Percentiles rank a stretch among this genome's conserved stretches.
phyloP scores from a whole-genome alignment of 2,113 vertebrate species.

The Lucifuga dentata region DNA sequence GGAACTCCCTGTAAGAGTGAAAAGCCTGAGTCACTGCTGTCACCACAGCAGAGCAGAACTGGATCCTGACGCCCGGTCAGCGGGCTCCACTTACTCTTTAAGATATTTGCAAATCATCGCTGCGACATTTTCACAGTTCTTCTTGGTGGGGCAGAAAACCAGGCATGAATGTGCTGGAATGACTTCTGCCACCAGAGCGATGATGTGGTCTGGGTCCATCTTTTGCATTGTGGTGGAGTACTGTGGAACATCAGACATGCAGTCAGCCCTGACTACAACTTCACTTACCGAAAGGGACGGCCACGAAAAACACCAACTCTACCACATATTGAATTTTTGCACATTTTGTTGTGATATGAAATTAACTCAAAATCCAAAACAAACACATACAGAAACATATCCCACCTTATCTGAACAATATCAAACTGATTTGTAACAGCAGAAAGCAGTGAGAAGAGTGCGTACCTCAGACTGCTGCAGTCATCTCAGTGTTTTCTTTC shows the following conservation, averaged over 20 bases:
- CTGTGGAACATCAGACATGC: constrained; percentile 30
- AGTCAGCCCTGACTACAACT: not conserved
- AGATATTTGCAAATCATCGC: constrained; percentile 96
- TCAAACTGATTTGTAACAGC: no score
- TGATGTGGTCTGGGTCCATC: constrained; percentile 92
- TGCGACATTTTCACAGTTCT: constrained; percentile 97
- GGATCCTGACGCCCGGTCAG: fast-evolving
- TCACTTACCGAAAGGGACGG: no score
- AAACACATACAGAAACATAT: no score
- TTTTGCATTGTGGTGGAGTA: constrained; percentile 87
- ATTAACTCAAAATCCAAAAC: no score
- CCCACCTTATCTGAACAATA: no score
- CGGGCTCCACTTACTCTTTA: constrained; percentile 85
- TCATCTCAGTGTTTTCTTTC: no score
- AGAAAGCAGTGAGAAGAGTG: no score
- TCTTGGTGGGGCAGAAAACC: constrained; percentile 96
- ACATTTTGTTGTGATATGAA: no score
- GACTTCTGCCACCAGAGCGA: constrained; percentile 94
- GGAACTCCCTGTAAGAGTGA: constrained; percentile 81
- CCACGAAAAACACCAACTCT: no score
- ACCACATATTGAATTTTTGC: no score
- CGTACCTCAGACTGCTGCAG: no score
- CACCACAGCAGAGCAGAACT: not conserved
- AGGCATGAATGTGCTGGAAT: constrained; percentile 94
- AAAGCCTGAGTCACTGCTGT: not conserved